These are phyloP conservation scores for Cacatua alba DNA, from an alignment of 2,113 vertebrate genomes.

Conservation along the genomic window DNA sequence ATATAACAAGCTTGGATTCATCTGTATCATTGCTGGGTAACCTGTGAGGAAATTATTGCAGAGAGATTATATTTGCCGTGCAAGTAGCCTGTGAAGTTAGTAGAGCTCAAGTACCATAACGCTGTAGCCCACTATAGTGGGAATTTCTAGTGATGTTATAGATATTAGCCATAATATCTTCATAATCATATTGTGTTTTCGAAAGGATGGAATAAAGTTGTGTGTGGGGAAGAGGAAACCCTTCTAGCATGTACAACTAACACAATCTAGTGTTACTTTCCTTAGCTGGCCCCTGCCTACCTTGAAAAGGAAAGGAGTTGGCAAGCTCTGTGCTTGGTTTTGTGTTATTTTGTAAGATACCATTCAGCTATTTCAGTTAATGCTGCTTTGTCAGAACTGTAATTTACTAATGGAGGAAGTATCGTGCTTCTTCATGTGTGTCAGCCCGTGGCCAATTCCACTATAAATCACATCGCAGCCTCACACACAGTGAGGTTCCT, in stretches of 20 bases:
- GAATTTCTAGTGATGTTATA: background rate
- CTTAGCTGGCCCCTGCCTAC: background rate
- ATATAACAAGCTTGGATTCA: background rate
- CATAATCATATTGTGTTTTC: background rate
- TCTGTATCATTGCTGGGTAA: background rate
- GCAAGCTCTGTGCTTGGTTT: background rate
- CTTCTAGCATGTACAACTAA: background rate
- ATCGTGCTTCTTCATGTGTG: background rate
- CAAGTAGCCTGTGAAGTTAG: background rate
- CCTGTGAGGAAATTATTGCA: background rate
- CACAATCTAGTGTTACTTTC: background rate
- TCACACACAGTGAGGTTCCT: background rate
- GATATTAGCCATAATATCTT: background rate
- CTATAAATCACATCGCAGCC: conserved; percentile 6
- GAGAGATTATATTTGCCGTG: background rate
- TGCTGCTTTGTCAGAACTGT: background rate
- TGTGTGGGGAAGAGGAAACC: background rate
- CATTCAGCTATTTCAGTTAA: conserved; percentile 33
- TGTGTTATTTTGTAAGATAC: background rate
- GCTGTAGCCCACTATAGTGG: background rate
- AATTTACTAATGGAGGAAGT: conserved; percentile 35
- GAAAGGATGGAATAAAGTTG: background rate
- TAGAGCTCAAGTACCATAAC: background rate
- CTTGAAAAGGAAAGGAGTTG: background rate
- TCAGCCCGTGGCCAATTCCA: background rate